Evolutionary conservation across 2,113 vertebrate species (phyloP).

Genomic region (Campylorhamphus procurvoides): DNA sequence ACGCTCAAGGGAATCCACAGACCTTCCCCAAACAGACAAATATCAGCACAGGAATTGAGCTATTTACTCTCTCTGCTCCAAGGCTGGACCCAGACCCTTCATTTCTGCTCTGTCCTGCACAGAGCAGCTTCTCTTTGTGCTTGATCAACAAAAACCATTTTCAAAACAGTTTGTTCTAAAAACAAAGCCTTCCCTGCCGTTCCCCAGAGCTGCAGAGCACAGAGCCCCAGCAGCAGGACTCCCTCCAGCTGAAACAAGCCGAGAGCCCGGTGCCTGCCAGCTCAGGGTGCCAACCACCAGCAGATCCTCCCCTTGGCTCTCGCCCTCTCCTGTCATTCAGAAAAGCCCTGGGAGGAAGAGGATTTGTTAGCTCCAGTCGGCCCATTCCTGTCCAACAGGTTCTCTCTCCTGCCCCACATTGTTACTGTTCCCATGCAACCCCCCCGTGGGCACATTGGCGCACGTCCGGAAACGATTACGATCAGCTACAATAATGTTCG

Average conservation of each 20-base stretch:
- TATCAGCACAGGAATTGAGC: not conserved
- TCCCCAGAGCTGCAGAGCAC: not conserved
- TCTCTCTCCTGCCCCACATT: not conserved
- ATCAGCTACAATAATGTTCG: slow-evolving; percentile 41
- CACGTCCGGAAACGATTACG: slow-evolving; percentile 64
- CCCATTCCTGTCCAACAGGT: not conserved
- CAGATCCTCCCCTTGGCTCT: slow-evolving; percentile 14
- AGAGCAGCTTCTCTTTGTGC: not conserved
- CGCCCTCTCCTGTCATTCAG: not conserved
- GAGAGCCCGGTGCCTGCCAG: fast-evolving
- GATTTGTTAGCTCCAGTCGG: not conserved
- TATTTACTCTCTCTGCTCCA: not conserved
- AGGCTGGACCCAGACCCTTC: not conserved
- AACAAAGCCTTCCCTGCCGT: not conserved
- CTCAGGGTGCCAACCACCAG: not conserved
- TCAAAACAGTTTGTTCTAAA: not conserved
- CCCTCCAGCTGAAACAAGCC: not conserved
- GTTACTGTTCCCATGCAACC: slow-evolving; percentile 36
- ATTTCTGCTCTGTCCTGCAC: not conserved
- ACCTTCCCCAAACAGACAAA: not conserved
- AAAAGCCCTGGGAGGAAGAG: not conserved
- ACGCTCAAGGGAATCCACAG: not conserved
- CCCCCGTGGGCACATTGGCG: slow-evolving; percentile 45
- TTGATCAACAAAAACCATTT: fast-evolving
- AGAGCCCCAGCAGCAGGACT: not conserved